Base-by-base conservation (phyloP, 2,797 vertebrate genomes). In the Lagodon rhomboides region DNA sequence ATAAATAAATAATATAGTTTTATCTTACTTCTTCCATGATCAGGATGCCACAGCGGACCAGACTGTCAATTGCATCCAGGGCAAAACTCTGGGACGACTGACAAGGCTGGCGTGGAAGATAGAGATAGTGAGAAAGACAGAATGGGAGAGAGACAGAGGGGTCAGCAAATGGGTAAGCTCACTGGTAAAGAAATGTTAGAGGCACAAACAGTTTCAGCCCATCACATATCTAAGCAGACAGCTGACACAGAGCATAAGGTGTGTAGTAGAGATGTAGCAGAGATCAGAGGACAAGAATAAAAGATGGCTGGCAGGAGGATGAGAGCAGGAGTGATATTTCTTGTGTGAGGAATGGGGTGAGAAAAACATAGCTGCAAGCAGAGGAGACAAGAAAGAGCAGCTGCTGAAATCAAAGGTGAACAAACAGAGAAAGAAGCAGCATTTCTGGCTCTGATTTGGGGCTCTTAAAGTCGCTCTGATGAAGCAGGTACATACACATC, bases 31-130 rank as follows among this genome's bases (percentile, higher is more conserved):
- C 97, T 72, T 98, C 96, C 51, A 95, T 93, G 75, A 97, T 89
- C 74, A 99, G 92, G 83, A 99, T 92, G 49, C 97, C 97, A 34
- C 96, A 97, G 64, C 95, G 94, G 34, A 97, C 92, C 71, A 99
- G 95, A 59, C 97, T 97, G 94, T 99, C 97, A 84, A 98, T 77
- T 0, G 96, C 93, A 78, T 97, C 95, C 87, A 96, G 89, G 51
- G 97, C 95, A 17, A 96, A 95, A 84, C 84, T 92, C 64, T 94
- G 91, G 2, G 94, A 85, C 1, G 95, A 95, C 90, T 96, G 96
- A 93, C 98, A 99, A 6, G 97, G 97, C 97, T 99, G 83, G 62
- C 58, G 65, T 69, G 75, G 60, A 49, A 27, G 25, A 70, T 12
- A 56, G 12, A 55, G 7, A 44, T n/a, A 43, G 12, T 41, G 15